Evolutionary conservation across 2,888 invertebrate genomes (phyloP), one percentile per base, ranked within the genome.

Genomic region (Therioaphis trifolii): DNA sequence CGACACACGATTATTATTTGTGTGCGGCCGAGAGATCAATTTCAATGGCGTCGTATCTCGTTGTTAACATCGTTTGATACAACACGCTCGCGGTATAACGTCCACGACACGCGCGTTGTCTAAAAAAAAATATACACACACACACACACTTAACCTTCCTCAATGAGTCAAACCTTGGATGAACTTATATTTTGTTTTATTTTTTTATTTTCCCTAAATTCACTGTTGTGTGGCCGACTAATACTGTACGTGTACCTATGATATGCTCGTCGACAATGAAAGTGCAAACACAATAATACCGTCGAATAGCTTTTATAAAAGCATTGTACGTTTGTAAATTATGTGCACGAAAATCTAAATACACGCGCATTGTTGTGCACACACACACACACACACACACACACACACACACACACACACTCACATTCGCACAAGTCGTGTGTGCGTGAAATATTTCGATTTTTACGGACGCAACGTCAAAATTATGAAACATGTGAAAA

Each of bases 161-260:
- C 75, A 75, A 75, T 24, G 24, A 40, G 18, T 24, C 5, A 75
- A 40, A 75, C 75, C 75, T 75, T 58, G 75, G 40, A 58, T 40
- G 58, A 15, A 58, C n/a, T n/a, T n/a, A n/a, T n/a, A 4, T 52
- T 52, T 21, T 35, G 35, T 15, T 52, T 72, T n/a, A n/a, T n/a
- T 5, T 52, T 52, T 21, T 35, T 3, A 9, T 52, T 72, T 9
- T 35, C 52, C 14, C 40, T 0, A 35, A 18, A 21, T 21, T n/a
- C n/a, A n/a, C n/a, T n/a, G n/a, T n/a, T n/a, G n/a, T n/a, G n/a
- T n/a, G n/a, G n/a, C n/a, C n/a, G n/a, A n/a, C n/a, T n/a, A n/a
- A n/a, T n/a, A n/a, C 52, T 27, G 29, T 27, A 18, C 63, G 15
- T 29, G 29, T n/a, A 5, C 29, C 14, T 5, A 5, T n/a, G 24